phyloP scores from a whole-genome alignment of 2,888 invertebrate species.

The Aricia artaxerxes region DNA sequence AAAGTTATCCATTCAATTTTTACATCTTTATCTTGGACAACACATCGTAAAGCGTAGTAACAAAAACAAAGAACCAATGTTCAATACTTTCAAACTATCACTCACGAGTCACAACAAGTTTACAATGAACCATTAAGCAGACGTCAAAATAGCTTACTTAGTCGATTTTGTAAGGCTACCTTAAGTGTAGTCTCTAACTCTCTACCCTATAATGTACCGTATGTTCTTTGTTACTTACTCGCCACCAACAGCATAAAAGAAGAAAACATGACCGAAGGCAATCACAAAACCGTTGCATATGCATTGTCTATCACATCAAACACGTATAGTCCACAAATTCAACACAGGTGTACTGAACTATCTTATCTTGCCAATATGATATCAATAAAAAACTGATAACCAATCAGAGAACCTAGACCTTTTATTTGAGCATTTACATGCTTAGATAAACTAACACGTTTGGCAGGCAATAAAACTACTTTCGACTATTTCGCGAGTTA shows the following conservation, averaged over 20 bases:
- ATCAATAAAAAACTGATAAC: constrained; percentile 55
- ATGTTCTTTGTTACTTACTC: constrained; percentile 51
- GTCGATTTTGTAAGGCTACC: no score
- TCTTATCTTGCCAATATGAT: constrained; percentile 68
- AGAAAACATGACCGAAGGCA: constrained; percentile 49
- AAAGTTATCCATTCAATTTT: neutral
- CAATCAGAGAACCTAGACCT: constrained; percentile 46
- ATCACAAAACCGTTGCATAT: constrained; percentile 48
- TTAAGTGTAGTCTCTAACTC: no score
- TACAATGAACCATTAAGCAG: no score
- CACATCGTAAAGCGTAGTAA: neutral
- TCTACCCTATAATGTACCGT: no score
- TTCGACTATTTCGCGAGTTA: neutral
- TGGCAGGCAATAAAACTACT: neutral
- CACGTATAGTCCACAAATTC: constrained; percentile 39
- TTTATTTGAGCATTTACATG: constrained; percentile 32
- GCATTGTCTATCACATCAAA: constrained; percentile 53
- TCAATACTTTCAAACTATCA: neutral
- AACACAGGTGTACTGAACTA: constrained; percentile 38
- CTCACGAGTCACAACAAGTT: no score
- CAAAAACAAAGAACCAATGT: neutral
- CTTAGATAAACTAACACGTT: neutral
- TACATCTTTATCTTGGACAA: no score
- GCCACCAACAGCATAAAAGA: constrained; percentile 53
- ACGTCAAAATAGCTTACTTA: no score